Conservation (phyloP, 2,113 vertebrate species). For the Pan troglodytes region NHGRI_mPanTro3-v2.1_pri NC_072413.2:39915001-39915500, state of each 20-base stretch:
- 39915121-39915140: background rate
- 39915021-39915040: background rate
- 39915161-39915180: background rate
- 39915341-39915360: background rate
- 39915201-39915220: background rate
- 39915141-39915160: background rate
- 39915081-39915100: background rate
- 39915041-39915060: slow-evolving; percentile 47
- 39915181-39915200: background rate
- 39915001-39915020: background rate
- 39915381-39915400: background rate
- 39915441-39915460: background rate
- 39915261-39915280: background rate
- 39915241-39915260: background rate
- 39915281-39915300: background rate
- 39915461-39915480: background rate
- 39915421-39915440: background rate
- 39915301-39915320: background rate
- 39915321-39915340: background rate
- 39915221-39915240: background rate
- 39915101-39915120: background rate
- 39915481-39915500: background rate
- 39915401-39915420: background rate
- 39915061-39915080: slow-evolving; percentile 16
- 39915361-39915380: background rate